Evolutionary conservation across 2,888 invertebrate species (phyloP), one percentile per base, ranked within the genome.

Genomic region (Cetonia aurata): DNA sequence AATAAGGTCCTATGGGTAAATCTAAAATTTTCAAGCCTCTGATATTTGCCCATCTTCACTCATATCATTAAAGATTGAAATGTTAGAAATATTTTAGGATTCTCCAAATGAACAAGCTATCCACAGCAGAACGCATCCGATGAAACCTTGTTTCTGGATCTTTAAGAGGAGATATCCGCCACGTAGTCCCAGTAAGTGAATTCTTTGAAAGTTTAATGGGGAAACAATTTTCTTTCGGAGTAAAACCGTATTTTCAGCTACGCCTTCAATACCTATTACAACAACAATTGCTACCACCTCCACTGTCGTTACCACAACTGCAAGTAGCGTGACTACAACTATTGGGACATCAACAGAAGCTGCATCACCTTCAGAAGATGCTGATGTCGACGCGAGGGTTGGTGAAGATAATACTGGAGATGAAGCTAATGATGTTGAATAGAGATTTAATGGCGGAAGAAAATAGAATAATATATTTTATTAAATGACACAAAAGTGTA

Each of bases 91-190:
- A 3, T 37, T 37, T 3, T 37, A 37, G 37, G 37, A 10, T 37
- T 10, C 37, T 10, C 37, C 37, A 37, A 37, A 37, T 6, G 37
- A 4, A 3, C 25, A 37, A 37, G 3, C 37, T 4, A 4, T 10
- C 9, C 10, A 6, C 37, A 10, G 37, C 12, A 57, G 33, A 57
- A 6, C 31, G 8, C 15, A 57, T 12, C 56, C 42, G 8, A 15
- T 13, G 12, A 56, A 19, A 9, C 41, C 67, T 3, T 67, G 67
- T 17, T 67, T 67, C 8, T 67, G 67, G 67, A 46, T 67, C 15
- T 67, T 67, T 48, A 56, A 31, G 19, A 48, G 67, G 13, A 56
- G 52, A 12, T 46, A 25, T 9, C 67, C 67, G 1, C 46, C 56
- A 17, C 37, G 19, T 6, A 6, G 15, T 0, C 12, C 62, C 13